These are phyloP conservation scores for Plagiodera versicolora DNA, from an alignment of 2,888 invertebrate genomes.

Conservation along the genomic window DNA sequence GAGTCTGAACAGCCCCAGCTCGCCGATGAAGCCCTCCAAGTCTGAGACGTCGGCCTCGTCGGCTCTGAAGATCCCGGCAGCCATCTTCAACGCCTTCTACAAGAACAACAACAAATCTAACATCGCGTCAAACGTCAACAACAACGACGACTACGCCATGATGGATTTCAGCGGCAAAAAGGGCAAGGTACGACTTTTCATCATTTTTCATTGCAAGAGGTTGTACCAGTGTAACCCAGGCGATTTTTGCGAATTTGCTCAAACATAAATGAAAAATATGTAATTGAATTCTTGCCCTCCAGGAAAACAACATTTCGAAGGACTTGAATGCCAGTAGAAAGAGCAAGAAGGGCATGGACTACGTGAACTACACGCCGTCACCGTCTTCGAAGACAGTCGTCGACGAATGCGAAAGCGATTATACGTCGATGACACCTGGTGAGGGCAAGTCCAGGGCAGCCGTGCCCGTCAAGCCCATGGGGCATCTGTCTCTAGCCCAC, in stretches of 20 bases:
- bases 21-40: conserved; percentile 59
- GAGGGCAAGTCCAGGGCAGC: background rate
- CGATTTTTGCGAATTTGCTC: no score
- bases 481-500: conserved; percentile 14
- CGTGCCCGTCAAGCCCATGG: background rate
- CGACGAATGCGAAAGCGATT: conserved; percentile 52
- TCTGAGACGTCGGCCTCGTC: conserved; percentile 30
- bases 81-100: conserved; percentile 43
- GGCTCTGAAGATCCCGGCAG: conserved; percentile 43
- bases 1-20: conserved; percentile 68
- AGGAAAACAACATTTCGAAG: background rate
- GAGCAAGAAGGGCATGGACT: conserved; percentile 40
- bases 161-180: conserved; percentile 3
- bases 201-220: no score
- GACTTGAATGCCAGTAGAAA: background rate
- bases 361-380: conserved; percentile 50
- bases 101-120: conserved; percentile 27
- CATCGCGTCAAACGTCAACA: background rate
- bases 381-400: conserved; percentile 2
- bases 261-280: no score
- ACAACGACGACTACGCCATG: conserved; percentile 44
- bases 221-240: no score
- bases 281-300: no score
- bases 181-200: background rate
- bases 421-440: conserved; percentile 57